phyloP scores from a whole-genome alignment of 2,888 invertebrate genomes.

The Drosophila testacea region DNA sequence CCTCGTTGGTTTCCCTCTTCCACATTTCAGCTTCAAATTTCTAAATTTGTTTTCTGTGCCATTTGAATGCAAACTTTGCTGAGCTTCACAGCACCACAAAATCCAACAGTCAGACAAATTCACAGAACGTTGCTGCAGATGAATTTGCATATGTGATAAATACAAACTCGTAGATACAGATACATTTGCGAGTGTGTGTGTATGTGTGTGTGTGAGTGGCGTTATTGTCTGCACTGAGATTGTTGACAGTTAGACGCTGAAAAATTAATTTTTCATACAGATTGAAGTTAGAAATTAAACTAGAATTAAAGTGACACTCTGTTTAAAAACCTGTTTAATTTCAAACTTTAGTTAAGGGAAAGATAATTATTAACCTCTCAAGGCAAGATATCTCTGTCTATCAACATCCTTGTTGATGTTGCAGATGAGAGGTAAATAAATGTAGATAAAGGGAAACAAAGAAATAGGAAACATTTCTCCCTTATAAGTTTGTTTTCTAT shows the following conservation, averaged over 20 bases:
- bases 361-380: slow-evolving; percentile 4
- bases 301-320: too few relatives aligned
- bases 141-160: slow-evolving; percentile 1
- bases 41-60: slow-evolving; percentile 37
- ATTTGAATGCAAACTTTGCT: slow-evolving; percentile 20
- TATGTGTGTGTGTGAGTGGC: neutral
- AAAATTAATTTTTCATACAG: slow-evolving; percentile 15
- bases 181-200: neutral
- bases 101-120: slow-evolving; percentile 8
- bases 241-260: slow-evolving; percentile 30
- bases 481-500: neutral
- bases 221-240: neutral
- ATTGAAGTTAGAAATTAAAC: too few relatives aligned
- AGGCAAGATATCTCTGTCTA: slow-evolving; percentile 12
- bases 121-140: slow-evolving; percentile 5
- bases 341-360: too few relatives aligned
- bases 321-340: too few relatives aligned
- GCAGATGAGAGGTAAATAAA: neutral
- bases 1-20: slow-evolving; percentile 7
- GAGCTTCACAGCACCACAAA: slow-evolving; percentile 11
- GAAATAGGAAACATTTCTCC: neutral
- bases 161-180: slow-evolving; percentile 2
- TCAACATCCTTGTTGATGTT: neutral
- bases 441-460: neutral
- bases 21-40: slow-evolving; percentile 23